Base-by-base conservation (phyloP, 2,888 invertebrate species). In the Thysanoteuthis rhombus region DNA sequence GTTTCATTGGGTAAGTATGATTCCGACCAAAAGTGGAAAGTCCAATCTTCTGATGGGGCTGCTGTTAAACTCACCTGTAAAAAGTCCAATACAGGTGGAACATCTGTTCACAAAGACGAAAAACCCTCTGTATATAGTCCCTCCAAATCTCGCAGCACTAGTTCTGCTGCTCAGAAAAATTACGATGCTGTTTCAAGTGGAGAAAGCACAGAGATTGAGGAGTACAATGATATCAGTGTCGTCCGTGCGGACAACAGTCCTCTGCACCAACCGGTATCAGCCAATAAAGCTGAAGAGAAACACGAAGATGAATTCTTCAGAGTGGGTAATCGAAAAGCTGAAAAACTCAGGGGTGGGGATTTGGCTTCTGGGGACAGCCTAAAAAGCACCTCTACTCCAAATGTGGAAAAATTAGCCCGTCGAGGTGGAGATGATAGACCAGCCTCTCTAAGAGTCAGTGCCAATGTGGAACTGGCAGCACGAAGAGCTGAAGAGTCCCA, bases 111-210 rank as follows among this genome's bases (percentile, higher is more conserved):
- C 40, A 90, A n/a, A 22, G 42, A 92, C 32, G 75, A 75, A 75
- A 75, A 36, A n/a, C 75, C 75, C 75, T 75, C 75, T 75, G 75
- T 75, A 75, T 75, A 75, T 75, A 75, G 36, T 75, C 75, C 75
- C 75, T 75, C 75, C 75, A 92, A 92, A 45, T 40, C 42, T 45
- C 45, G 19, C 5, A 22, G 40, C 42, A n/a, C 45, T 19, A 92
- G 92, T 36, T 36, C 90, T 38, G 22, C 19, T 16, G 42, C 36
- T 3, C 92, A 42, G 92, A 92, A 92, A 92, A 92, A 92, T 32
- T 92, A 92, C 32, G 92, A 92, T 45, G 45, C 40, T 92, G 92
- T 42, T 42, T 92, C 92, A n/a, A 92, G 92, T 28, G 92, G 92
- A 2, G 92, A 92, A 40, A 92, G 92, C 40, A 92, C 92, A 16